Base-by-base conservation (phyloP, 2,113 vertebrate genomes). In the Alligator sinensis region DNA sequence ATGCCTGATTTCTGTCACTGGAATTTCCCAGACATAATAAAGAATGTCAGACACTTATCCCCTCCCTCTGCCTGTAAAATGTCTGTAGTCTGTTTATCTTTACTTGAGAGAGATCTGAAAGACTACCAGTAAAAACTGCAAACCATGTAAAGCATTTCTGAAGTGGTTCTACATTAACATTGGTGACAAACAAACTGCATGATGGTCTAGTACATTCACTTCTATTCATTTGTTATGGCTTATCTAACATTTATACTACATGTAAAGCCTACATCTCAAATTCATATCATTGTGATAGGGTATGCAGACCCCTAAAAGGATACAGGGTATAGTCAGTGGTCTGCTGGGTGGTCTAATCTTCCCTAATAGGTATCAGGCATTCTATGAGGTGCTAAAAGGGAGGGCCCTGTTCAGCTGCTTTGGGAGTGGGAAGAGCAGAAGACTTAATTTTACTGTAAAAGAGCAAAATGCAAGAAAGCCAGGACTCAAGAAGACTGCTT, bases 241-340 rank as follows among this genome's bases (percentile, higher is more conserved):
- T 47, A 9, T 47, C 47, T 47, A 47, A 47, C 47, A 47, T 47
- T 47, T 47, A 47, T 47, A 47, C 47, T 47, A 47, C 47, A 47
- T 47, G 13, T 38, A 38, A 11, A 72, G 34, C 63, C 27, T n/a
- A 1, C 63, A 85, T 80, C 75, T 22, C 5, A 76, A 82, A 14
- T 82, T 89, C 38, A 77, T 78, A 59, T 5, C 87, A 18, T 16
- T 84, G 2, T 11, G 22, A 2, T 10, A 17, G 18, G 6, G 63
- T 89, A 90, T 89, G 6, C 30, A 84, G 19, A 11, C 30, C 80
- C 90, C n/a, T 4, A 0, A 27, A 75, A 54, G 34, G 14, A n/a
- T 18, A 19, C 1, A 28, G 47, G 47, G 7, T 47, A 47, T 47
- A 47, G 47, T 9, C 0, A 0, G 2, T 2, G 1, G 81, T 28